phyloP scores from a whole-genome alignment of 2,113 vertebrate genomes.

The Notiomystis cincta region DNA sequence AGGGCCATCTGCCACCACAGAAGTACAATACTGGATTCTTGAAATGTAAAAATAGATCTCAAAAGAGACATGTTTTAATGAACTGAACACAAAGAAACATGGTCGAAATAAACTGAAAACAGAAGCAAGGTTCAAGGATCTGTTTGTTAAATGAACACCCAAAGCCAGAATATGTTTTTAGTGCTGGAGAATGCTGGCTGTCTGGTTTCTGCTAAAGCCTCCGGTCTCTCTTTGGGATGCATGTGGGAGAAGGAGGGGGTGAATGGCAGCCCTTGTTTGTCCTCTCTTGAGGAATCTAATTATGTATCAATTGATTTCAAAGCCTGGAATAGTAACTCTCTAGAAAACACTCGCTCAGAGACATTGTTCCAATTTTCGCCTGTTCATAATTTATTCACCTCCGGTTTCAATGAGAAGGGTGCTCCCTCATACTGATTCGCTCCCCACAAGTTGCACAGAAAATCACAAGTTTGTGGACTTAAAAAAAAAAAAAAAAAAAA shows the following conservation, averaged over 20 bases:
- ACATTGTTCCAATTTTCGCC: slow-evolving; percentile 60
- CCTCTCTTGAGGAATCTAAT: slow-evolving; percentile 72
- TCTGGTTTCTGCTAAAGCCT: slow-evolving; percentile 69
- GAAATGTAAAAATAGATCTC: slow-evolving; percentile 72
- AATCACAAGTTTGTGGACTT: neutral
- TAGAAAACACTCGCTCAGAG: slow-evolving; percentile 58
- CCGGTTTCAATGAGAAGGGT: neutral
- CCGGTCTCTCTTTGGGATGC: slow-evolving; percentile 62
- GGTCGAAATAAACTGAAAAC: slow-evolving; percentile 69
- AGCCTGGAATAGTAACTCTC: slow-evolving; percentile 68
- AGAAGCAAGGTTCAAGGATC: slow-evolving; percentile 75
- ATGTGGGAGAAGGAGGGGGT: slow-evolving; percentile 67
- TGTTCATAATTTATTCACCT: slow-evolving; percentile 65
- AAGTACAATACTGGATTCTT: slow-evolving; percentile 70
- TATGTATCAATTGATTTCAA: slow-evolving; percentile 75
- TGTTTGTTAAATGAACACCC: slow-evolving; percentile 75
- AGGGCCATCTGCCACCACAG: slow-evolving; percentile 67
- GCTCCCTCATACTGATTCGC: neutral
- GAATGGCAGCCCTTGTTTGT: slow-evolving; percentile 71
- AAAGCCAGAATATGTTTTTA: slow-evolving; percentile 75
- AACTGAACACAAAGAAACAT: slow-evolving; percentile 69
- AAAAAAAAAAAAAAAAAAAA: rapidly evolving
- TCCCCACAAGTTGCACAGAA: neutral
- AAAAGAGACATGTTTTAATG: slow-evolving; percentile 72
- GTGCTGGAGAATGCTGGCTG: slow-evolving; percentile 72